Evolutionary conservation across 2,888 invertebrate genomes (phyloP).

Genomic region (Gasteruption jaculator): DNA sequence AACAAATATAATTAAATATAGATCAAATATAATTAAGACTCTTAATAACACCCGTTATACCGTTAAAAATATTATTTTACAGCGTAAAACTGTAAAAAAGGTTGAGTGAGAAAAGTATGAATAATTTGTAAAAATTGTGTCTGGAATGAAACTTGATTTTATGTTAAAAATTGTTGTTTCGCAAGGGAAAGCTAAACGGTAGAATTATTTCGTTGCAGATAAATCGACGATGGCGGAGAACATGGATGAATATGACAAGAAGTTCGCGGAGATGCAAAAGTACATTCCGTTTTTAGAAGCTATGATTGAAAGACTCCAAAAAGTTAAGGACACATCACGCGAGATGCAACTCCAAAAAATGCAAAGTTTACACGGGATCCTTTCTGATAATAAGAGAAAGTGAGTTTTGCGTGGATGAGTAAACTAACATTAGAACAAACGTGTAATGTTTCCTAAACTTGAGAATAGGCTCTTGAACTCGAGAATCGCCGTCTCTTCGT

Average conservation of each 20-base stretch:
- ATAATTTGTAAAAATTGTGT: no score
- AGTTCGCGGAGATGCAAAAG: slow-evolving; percentile 64
- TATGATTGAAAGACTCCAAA: slow-evolving; percentile 64
- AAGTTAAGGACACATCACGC: slow-evolving; percentile 54
- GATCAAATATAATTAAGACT: no score
- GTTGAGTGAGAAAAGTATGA: no score
- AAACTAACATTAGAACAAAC: not conserved
- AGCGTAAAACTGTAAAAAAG: no score
- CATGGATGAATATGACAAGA: slow-evolving; percentile 57
- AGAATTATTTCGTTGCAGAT: no score
- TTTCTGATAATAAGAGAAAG: slow-evolving; percentile 64
- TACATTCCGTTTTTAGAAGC: slow-evolving; percentile 71
- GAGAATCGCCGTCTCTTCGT: not conserved
- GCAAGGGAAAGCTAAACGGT: no score
- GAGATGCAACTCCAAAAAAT: slow-evolving; percentile 62
- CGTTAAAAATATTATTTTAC: no score
- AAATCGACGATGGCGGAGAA: no score
- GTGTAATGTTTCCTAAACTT: not conserved
- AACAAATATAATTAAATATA: no score
- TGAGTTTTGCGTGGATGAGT: slow-evolving; percentile 36
- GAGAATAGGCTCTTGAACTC: not conserved
- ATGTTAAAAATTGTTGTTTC: no score
- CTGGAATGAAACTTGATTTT: no score
- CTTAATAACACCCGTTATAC: no score
- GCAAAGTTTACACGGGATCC: slow-evolving; percentile 60